Conservation (phyloP, 2,113 vertebrate species). For the Hippocampus mohnikei region DNA sequence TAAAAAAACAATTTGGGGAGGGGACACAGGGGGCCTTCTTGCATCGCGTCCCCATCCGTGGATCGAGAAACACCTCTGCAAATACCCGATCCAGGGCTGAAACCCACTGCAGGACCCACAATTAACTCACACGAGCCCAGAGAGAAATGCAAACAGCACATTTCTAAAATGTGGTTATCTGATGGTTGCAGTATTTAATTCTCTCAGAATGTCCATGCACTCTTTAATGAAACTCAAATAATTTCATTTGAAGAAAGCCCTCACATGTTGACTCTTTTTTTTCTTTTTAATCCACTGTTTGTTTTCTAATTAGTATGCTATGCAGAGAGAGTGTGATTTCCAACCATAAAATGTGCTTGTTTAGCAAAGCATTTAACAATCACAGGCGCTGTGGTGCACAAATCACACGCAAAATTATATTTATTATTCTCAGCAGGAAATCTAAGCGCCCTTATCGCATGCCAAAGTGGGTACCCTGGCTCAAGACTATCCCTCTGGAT, state of each 20-base stretch:
- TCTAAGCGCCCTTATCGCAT: neutral
- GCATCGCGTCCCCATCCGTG: too few species aligned
- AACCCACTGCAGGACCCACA: too few species aligned
- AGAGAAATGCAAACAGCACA: too few species aligned
- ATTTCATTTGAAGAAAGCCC: neutral
- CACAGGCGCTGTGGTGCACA: neutral
- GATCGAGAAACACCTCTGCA: too few species aligned
- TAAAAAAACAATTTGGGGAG: too few species aligned
- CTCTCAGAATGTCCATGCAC: neutral
- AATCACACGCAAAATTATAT: neutral
- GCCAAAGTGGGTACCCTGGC: too few species aligned
- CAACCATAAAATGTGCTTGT: constrained; percentile 1
- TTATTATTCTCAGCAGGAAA: neutral
- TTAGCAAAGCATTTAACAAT: constrained; percentile 3
- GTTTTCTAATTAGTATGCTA: neutral
- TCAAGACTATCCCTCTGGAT: too few species aligned
- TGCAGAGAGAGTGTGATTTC: neutral
- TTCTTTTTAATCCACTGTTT: neutral
- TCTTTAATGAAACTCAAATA: neutral
- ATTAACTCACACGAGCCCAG: too few species aligned
- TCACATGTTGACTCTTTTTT: neutral
- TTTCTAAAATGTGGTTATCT: neutral
- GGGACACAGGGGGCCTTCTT: too few species aligned
- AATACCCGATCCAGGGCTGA: too few species aligned
- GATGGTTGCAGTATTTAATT: neutral